Percentiles rank a stretch among this genome's conserved stretches.
phyloP scores from a whole-genome alignment of 2,113 vertebrate species.

The Rhagologus leucostigma region DNA sequence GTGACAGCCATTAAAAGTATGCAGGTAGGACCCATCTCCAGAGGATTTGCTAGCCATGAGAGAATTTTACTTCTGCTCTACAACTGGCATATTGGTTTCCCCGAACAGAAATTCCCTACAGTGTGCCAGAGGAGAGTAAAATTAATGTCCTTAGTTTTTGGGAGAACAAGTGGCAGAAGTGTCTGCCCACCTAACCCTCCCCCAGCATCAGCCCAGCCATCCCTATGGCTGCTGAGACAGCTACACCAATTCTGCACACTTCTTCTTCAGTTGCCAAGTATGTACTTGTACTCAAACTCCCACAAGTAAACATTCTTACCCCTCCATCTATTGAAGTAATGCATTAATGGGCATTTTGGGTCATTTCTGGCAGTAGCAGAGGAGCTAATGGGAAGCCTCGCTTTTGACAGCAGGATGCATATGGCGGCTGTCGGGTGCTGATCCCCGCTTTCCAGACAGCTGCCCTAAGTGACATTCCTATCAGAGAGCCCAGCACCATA shows the following conservation, averaged over 20 bases:
- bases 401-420: background rate
- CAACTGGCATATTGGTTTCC: background rate
- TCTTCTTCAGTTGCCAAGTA: background rate
- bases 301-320: rapidly evolving
- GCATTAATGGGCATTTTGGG: background rate
- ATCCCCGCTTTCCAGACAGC: background rate
- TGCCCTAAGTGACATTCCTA: background rate
- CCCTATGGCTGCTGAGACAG: rapidly evolving
- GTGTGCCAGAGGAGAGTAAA: background rate
- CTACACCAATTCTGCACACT: background rate
- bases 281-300: background rate
- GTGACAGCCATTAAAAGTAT: background rate
- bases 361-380: background rate
- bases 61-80: background rate
- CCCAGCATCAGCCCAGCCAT: background rate
- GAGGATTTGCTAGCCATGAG: background rate
- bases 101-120: background rate
- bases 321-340: background rate
- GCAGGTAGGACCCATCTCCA: background rate
- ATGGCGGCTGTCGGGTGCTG: rapidly evolving
- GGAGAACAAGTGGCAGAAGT: background rate
- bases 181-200: background rate
- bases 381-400: background rate
- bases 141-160: background rate
- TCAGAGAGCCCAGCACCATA: background rate